A percentile compares a stretch with the other conserved stretches of the same genome.
These are phyloP conservation scores for Drosophila arizonae DNA, from an alignment of 1,140 invertebrate species.

Conservation along the genomic window DNA sequence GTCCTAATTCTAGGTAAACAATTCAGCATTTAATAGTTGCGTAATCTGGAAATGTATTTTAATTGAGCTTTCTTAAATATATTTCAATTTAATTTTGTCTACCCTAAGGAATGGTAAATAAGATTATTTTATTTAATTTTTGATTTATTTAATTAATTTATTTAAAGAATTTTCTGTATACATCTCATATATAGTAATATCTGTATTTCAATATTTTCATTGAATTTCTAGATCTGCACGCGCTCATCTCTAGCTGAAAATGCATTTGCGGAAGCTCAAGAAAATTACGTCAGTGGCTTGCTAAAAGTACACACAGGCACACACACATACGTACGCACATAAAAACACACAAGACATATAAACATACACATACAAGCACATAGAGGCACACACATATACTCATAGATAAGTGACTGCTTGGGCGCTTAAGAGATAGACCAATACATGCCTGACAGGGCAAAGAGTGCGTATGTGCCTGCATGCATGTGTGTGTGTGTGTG, in stretches of 20 bases:
- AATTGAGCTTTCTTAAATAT: too few species aligned
- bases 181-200: neutral
- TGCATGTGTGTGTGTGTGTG: neutral
- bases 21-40: too few species aligned
- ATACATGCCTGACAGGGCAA: slow-evolving; percentile 33
- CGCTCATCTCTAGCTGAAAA: slow-evolving; percentile 52
- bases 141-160: too few species aligned
- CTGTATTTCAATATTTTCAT: neutral
- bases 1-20: too few species aligned
- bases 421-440: slow-evolving; percentile 70
- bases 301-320: slow-evolving; percentile 39
- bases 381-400: neutral
- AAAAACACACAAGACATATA: neutral
- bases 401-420: slow-evolving; percentile 67
- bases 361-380: slow-evolving; percentile 3
- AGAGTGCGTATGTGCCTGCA: slow-evolving; percentile 33
- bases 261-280: slow-evolving; percentile 71
- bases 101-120: too few species aligned
- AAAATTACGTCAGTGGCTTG: slow-evolving; percentile 75
- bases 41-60: too few species aligned
- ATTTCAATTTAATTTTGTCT: too few species aligned
- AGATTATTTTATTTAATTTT: too few species aligned
- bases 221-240: neutral
- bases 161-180: too few species aligned
- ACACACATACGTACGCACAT: slow-evolving; percentile 19